phyloP scores from a whole-genome alignment of 2,888 invertebrate genomes.

The Brassicogethes aeneus region DNA sequence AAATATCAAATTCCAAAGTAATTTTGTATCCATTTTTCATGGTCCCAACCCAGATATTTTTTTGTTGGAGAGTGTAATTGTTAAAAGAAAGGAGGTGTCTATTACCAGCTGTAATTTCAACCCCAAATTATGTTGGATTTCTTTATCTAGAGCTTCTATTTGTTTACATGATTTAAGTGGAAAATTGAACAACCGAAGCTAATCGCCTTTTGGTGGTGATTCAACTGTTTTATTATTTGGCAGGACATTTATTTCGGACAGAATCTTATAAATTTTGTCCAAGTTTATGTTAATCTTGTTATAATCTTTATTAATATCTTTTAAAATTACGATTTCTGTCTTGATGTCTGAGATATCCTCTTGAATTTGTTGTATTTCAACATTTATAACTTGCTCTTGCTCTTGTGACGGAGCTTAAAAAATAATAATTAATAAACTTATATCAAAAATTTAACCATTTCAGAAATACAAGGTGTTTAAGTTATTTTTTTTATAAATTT shows the following conservation, averaged over 20 bases:
- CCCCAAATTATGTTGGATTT: slow-evolving; percentile 7
- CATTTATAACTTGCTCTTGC: neutral
- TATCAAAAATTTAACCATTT: no score
- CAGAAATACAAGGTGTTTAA: no score
- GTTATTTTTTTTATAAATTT: no score
- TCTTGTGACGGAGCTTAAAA: neutral
- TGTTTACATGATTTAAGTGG: slow-evolving; percentile 8
- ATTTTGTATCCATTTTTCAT: no score
- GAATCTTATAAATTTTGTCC: slow-evolving; percentile 7
- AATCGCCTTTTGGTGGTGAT: slow-evolving; percentile 5
- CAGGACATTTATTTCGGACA: slow-evolving; percentile 1
- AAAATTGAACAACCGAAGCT: slow-evolving; percentile 6
- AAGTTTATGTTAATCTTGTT: slow-evolving; percentile 9
- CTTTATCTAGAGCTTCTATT: slow-evolving; percentile 7
- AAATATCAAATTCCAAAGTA: no score
- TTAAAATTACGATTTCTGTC: slow-evolving; percentile 4
- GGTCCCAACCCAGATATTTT: no score
- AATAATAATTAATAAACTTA: no score
- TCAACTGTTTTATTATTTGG: slow-evolving; percentile 6
- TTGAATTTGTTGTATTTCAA: slow-evolving; percentile 4
- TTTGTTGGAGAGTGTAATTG: no score
- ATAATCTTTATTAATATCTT: slow-evolving; percentile 9
- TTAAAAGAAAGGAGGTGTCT: no score
- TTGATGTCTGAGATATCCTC: slow-evolving; percentile 2
- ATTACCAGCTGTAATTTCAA: no score